A percentile compares a stretch with the other conserved stretches of the same genome.
phyloP scores from a whole-genome alignment of 2,888 invertebrate genomes.

The Thera obeliscata region DNA sequence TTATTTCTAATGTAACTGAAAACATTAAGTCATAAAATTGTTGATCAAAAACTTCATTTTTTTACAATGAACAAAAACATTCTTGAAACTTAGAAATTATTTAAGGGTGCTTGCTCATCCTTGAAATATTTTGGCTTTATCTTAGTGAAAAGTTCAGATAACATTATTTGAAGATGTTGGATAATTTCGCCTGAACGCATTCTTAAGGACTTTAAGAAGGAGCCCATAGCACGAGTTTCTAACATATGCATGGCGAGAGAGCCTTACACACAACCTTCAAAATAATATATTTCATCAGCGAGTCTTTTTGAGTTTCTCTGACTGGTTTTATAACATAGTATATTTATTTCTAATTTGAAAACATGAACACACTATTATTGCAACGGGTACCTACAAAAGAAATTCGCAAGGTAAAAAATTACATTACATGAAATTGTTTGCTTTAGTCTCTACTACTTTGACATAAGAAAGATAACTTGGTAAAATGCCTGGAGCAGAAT shows the following conservation, averaged over 20 bases:
- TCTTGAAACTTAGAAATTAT: not conserved
- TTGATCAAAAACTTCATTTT: no score
- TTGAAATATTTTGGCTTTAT: slow-evolving; percentile 48
- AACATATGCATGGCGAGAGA: not conserved
- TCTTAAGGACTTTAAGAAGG: slow-evolving; percentile 50
- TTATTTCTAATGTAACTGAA: no score
- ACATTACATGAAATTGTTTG: slow-evolving; percentile 48
- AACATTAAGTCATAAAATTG: no score
- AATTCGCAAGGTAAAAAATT: slow-evolving; percentile 54
- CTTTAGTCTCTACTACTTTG: slow-evolving; percentile 55
- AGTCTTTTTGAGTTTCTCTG: no score
- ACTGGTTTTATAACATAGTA: no score
- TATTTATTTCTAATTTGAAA: not conserved
- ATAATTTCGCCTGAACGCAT: slow-evolving; percentile 62
- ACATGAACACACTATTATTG: not conserved
- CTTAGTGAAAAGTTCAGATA: slow-evolving; percentile 54
- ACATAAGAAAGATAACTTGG: slow-evolving; percentile 49
- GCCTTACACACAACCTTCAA: not conserved
- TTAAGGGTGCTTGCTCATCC: slow-evolving; percentile 7
- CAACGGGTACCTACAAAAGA: not conserved
- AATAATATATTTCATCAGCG: not conserved
- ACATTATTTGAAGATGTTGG: slow-evolving; percentile 59
- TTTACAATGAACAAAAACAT: not conserved
- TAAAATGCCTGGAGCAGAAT: slow-evolving; percentile 52
- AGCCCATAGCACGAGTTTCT: slow-evolving; percentile 7